Evolutionary conservation across 2,797 vertebrate species (phyloP).

Genomic region (Lepilemur ruficaudatus): DNA sequence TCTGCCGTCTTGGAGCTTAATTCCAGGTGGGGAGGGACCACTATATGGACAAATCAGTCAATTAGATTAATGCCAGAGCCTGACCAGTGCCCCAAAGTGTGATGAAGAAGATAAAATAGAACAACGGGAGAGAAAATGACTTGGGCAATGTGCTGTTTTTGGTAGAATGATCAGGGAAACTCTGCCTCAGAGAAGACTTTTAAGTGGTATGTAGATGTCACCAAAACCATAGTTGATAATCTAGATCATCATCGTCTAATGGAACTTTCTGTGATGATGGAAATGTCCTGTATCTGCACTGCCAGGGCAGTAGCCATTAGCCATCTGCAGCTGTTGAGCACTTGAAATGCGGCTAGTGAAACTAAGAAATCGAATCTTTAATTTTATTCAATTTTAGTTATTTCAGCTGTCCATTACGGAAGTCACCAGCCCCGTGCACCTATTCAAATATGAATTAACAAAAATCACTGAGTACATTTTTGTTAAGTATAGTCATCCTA

Average conservation of each 20-base stretch:
- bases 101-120: not conserved
- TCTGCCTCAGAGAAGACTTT: not conserved
- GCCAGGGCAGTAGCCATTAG: not conserved
- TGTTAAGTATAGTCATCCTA: not conserved
- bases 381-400: not conserved
- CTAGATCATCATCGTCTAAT: not conserved
- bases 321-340: not conserved
- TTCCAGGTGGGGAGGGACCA: not conserved
- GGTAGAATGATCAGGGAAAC: not conserved
- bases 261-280: not conserved
- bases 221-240: not conserved
- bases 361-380: not conserved
- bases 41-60: not conserved
- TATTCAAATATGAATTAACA: too few species aligned
- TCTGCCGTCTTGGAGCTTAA: not conserved
- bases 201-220: not conserved
- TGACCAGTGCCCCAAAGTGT: not conserved
- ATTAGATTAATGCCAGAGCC: not conserved
- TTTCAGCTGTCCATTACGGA: not conserved
- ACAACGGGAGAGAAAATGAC: not conserved
- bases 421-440: too few species aligned
- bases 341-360: not conserved
- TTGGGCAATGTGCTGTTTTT: not conserved
- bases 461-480: not conserved
- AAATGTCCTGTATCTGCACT: not conserved